Percentiles rank a stretch among this genome's conserved stretches.
These are phyloP conservation scores for Benitochromis conjunctus DNA, from an alignment of 2,113 vertebrate species.

Conservation along the genomic window DNA sequence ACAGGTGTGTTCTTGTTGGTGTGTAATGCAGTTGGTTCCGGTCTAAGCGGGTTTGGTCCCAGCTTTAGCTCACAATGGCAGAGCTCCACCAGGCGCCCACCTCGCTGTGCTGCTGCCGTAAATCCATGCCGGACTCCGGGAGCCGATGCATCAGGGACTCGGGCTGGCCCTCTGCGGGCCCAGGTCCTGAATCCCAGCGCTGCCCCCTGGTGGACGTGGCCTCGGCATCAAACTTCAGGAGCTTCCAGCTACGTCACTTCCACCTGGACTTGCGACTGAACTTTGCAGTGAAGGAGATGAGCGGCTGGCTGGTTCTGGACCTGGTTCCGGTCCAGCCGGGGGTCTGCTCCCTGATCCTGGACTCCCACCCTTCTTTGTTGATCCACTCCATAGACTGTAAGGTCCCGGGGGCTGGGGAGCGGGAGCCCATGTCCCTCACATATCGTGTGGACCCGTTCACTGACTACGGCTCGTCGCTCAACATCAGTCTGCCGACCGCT, in stretches of 20 bases:
- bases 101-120: conserved; percentile 86
- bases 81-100: conserved; percentile 50
- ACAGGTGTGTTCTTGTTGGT: background rate
- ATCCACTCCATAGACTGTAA: conserved; percentile 81
- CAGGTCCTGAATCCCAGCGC: background rate
- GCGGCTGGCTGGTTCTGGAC: conserved; percentile 87
- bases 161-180: background rate
- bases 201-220: conserved; percentile 79
- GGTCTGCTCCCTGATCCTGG: conserved; percentile 78
- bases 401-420: conserved; percentile 1
- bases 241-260: conserved; percentile 84
- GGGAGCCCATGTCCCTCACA: conserved; percentile 65
- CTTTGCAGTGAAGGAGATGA: conserved; percentile 83
- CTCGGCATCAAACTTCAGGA: conserved; percentile 84
- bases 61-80: conserved; percentile 16
- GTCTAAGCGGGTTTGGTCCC: background rate
- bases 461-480: conserved; percentile 87
- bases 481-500: conserved; percentile 77
- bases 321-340: conserved; percentile 73
- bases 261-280: conserved; percentile 80
- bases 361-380: conserved; percentile 82
- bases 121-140: conserved; percentile 66
- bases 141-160: conserved; percentile 44
- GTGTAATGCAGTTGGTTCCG: background rate
- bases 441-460: conserved; percentile 86